Percentiles rank a stretch among this genome's conserved stretches.
Evolutionary conservation across 2,888 invertebrate genomes (phyloP).

Genomic region (Cinara cedri): DNA sequence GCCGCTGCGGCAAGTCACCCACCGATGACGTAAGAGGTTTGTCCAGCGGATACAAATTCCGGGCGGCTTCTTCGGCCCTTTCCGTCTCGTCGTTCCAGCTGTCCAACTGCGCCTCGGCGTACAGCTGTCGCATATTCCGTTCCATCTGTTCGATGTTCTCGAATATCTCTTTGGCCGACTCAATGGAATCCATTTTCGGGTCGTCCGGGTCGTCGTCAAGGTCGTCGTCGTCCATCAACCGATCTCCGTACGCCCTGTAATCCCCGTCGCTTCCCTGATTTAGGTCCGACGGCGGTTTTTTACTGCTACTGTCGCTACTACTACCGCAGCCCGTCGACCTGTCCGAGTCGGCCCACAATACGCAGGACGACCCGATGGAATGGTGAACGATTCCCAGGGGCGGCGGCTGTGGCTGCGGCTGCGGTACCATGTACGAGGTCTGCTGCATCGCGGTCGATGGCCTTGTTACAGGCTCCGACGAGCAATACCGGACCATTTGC

Average conservation of each 20-base stretch:
- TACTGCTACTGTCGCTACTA: not conserved
- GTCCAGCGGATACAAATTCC: constrained; percentile 26
- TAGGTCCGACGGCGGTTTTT: constrained; percentile 59
- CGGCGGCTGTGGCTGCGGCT: not conserved
- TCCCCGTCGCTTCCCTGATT: constrained; percentile 60
- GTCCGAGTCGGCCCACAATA: constrained; percentile 87
- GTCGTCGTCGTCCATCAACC: constrained; percentile 17
- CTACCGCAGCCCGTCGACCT: constrained; percentile 66
- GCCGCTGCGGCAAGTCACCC: constrained; percentile 19
- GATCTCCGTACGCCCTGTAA: constrained; percentile 25
- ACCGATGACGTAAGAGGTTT: constrained; percentile 30
- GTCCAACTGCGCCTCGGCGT: constrained; percentile 69
- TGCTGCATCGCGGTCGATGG: not conserved
- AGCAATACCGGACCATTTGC: constrained; percentile 81
- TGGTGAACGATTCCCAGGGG: not conserved
- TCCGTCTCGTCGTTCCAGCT: constrained; percentile 68
- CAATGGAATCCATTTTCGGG: constrained; percentile 59
- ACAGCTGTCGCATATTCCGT: constrained; percentile 71
- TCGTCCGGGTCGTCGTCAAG: constrained; percentile 21
- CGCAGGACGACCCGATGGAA: constrained; percentile 67
- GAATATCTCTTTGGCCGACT: constrained; percentile 58
- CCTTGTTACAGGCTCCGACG: constrained; percentile 11
- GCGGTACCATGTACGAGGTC: not conserved
- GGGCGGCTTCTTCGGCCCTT: constrained; percentile 40
- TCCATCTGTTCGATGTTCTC: constrained; percentile 62